Conservation (phyloP, 2,888 invertebrate genomes). For the Stictocephala bisonia region DNA sequence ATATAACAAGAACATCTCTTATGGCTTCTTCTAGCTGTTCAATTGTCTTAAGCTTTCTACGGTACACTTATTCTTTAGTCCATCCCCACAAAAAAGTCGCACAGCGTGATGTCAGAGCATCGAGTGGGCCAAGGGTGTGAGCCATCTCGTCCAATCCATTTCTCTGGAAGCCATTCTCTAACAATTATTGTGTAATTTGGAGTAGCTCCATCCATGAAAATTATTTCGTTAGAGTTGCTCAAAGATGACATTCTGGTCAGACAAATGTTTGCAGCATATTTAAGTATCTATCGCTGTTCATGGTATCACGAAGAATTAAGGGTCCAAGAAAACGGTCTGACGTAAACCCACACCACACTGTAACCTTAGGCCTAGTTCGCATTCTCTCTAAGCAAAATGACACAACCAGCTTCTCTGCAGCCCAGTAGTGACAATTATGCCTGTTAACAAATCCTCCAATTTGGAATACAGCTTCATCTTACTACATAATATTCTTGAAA, state of each 20-base stretch:
- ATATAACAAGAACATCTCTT: too few species aligned
- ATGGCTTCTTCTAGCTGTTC: too few species aligned
- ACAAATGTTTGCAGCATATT: slow-evolving; percentile 17
- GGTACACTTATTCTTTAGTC: too few species aligned
- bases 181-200: slow-evolving; percentile 5
- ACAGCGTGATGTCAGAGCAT: neutral
- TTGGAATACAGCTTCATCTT: slow-evolving; percentile 19
- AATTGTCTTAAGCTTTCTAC: too few species aligned
- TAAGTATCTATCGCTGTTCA: slow-evolving; percentile 6
- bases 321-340: neutral
- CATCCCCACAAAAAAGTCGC: too few species aligned
- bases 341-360: slow-evolving; percentile 27
- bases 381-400: slow-evolving; percentile 7
- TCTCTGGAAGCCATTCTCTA: neutral
- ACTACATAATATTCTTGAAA: slow-evolving; percentile 10
- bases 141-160: slow-evolving; percentile 17
- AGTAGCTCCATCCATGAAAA: slow-evolving; percentile 11
- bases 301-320: slow-evolving; percentile 6
- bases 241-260: slow-evolving; percentile 1
- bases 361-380: slow-evolving; percentile 22
- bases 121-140: neutral
- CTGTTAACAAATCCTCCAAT: slow-evolving; percentile 13
- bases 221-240: neutral
- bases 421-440: neutral
- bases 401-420: slow-evolving; percentile 11